Conservation (phyloP, 2,797 vertebrate species). For the Apogon talboti region DNA sequence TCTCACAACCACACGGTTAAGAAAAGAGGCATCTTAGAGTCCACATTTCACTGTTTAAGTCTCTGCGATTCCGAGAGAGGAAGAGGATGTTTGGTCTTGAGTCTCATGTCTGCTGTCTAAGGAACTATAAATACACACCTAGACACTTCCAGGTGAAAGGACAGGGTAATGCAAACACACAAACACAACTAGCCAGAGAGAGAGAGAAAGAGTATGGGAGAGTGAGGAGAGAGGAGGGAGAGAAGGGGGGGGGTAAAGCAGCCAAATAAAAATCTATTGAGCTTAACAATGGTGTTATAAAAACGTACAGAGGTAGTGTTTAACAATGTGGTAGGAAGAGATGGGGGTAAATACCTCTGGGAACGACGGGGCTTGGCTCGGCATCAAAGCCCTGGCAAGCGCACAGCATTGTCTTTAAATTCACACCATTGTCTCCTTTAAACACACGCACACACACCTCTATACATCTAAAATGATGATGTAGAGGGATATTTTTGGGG, state of each 20-base stretch:
- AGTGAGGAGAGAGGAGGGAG: constrained; percentile 44
- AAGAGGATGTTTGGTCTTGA: constrained; percentile 89
- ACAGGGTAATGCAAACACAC: constrained; percentile 77
- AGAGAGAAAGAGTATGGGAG: constrained; percentile 53
- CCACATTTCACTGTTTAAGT: constrained; percentile 63
- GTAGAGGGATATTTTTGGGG: constrained; percentile 72
- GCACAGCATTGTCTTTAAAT: constrained; percentile 83
- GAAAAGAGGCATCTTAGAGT: constrained; percentile 49
- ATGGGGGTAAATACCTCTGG: constrained; percentile 79
- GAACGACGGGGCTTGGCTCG: constrained; percentile 79
- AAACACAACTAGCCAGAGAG: constrained; percentile 60
- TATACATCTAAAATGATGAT: constrained; percentile 74
- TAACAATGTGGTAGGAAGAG: constrained; percentile 86
- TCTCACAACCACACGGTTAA: constrained; percentile 25
- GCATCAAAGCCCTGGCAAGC: constrained; percentile 82
- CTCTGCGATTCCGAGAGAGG: constrained; percentile 87
- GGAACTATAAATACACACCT: constrained; percentile 85
- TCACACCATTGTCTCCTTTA: constrained; percentile 78
- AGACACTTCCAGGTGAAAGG: constrained; percentile 87
- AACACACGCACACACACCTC: constrained; percentile 63
- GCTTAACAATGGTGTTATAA: constrained; percentile 83
- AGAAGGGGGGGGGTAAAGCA: constrained; percentile 49
- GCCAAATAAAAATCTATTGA: constrained; percentile 82
- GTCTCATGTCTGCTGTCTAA: constrained; percentile 85
- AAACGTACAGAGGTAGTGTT: constrained; percentile 83